Conservation (phyloP, 2,888 invertebrate species). For the Polymixis flavicincta region DNA sequence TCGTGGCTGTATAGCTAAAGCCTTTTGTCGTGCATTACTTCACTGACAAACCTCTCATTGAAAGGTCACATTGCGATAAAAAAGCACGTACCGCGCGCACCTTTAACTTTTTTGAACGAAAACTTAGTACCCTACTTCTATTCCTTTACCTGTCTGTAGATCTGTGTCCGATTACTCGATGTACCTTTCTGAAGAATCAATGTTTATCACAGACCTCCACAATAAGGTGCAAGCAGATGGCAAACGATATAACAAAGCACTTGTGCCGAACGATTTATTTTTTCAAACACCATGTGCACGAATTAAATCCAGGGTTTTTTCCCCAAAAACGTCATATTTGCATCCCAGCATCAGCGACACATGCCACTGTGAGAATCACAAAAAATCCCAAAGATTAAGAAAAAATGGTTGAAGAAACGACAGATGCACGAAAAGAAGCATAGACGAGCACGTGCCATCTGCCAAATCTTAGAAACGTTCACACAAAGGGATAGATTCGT, state of each 20-base stretch:
- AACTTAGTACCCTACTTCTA: conserved; percentile 41
- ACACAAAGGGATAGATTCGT: conserved; percentile 80
- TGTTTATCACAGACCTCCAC: conserved; percentile 67
- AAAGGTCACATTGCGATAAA: conserved; percentile 45
- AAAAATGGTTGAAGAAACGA: conserved; percentile 83
- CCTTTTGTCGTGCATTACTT: conserved; percentile 1
- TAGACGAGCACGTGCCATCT: conserved; percentile 89
- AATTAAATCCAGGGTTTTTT: conserved; percentile 80
- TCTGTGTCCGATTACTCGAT: conserved; percentile 59
- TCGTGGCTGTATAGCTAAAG: background rate
- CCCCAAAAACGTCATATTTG: conserved; percentile 84
- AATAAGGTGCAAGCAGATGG: conserved; percentile 85
- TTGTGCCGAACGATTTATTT: conserved; percentile 86
- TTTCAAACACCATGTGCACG: conserved; percentile 86
- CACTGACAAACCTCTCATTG: conserved; percentile 22
- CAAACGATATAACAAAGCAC: conserved; percentile 81
- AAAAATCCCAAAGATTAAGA: conserved; percentile 75
- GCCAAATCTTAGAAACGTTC: conserved; percentile 88
- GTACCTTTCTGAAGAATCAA: conserved; percentile 58
- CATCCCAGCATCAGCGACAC: conserved; percentile 84
- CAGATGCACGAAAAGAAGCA: conserved; percentile 88
- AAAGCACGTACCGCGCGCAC: conserved; percentile 35
- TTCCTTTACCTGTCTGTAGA: conserved; percentile 61
- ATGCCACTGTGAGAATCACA: conserved; percentile 74
- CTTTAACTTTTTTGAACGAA: conserved; percentile 48